phyloP scores from a whole-genome alignment of 2,113 vertebrate genomes.

The Oreochromis spilurus region DNA sequence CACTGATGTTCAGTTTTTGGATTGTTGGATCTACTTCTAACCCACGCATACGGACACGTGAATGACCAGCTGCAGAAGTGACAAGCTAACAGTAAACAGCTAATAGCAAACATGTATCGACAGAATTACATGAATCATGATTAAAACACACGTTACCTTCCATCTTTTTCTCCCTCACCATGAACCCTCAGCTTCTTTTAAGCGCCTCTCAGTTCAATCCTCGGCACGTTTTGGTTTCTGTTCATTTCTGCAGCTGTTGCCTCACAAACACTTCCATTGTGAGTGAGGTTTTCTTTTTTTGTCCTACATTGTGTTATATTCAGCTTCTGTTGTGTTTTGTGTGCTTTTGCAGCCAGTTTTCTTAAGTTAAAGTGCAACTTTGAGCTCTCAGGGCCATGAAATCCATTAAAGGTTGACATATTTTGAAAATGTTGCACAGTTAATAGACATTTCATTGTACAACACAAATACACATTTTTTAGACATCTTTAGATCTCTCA shows the following conservation, averaged over 20 bases:
- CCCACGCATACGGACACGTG: not conserved
- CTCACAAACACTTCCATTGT: not conserved
- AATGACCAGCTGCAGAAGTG: not conserved
- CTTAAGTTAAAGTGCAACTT: not conserved
- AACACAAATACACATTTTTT: not conserved
- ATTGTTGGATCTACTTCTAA: not conserved
- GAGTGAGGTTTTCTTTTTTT: not conserved
- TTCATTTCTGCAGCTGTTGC: not conserved
- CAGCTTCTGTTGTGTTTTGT: not conserved
- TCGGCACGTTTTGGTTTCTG: not conserved
- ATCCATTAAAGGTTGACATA: not conserved
- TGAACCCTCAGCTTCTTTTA: not conserved
- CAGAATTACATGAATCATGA: not conserved
- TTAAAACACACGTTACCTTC: not conserved
- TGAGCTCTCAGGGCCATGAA: not conserved
- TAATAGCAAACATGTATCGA: not conserved
- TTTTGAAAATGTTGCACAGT: not conserved
- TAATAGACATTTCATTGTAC: not conserved
- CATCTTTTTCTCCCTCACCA: not conserved
- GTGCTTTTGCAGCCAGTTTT: not conserved
- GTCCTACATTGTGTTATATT: not conserved
- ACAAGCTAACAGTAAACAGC: not conserved
- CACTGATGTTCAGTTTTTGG: not conserved
- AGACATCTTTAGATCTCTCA: not conserved
- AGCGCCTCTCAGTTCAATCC: not conserved